Conservation (phyloP, 92 coral and sea anemone genomes). For the Palythoa grandiflora region DNA sequence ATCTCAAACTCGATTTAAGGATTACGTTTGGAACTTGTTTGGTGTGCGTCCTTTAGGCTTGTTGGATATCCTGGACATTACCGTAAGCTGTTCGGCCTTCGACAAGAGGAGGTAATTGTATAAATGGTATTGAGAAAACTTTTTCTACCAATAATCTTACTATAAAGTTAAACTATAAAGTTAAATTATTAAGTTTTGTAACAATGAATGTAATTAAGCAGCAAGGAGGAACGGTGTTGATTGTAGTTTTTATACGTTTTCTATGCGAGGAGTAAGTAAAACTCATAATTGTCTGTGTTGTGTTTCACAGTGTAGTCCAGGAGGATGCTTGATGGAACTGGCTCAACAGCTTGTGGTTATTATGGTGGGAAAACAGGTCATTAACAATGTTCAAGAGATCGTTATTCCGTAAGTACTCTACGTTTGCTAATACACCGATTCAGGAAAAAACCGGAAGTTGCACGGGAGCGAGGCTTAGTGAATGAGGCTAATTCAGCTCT, state of each 20-base stretch:
- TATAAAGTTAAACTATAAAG: too few relatives aligned
- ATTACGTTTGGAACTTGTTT: background rate
- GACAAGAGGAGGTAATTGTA: conserved; percentile 92
- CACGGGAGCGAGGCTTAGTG: too few relatives aligned
- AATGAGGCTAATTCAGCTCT: too few relatives aligned
- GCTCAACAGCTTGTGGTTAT: conserved; percentile 98
- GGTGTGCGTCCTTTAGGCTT: conserved; percentile 60
- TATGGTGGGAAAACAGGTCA: conserved; percentile 97
- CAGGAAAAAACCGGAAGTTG: too few relatives aligned
- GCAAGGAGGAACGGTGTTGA: too few relatives aligned
- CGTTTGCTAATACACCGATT: background rate
- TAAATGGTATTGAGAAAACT: background rate
- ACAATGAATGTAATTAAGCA: too few relatives aligned
- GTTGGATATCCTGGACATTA: conserved; percentile 98
- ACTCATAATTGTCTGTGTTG: background rate
- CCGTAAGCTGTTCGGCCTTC: conserved; percentile 94
- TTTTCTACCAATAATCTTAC: too few relatives aligned
- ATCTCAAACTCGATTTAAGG: background rate
- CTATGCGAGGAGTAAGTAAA: background rate
- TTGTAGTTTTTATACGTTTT: background rate
- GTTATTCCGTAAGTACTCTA: conserved; percentile 89
- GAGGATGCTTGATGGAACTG: conserved; percentile 98
- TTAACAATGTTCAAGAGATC: conserved; percentile 96
- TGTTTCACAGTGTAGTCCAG: conserved; percentile 85
- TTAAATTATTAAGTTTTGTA: too few relatives aligned